phyloP scores from a whole-genome alignment of 2,888 invertebrate species.

The Stenodema calcarata region DNA sequence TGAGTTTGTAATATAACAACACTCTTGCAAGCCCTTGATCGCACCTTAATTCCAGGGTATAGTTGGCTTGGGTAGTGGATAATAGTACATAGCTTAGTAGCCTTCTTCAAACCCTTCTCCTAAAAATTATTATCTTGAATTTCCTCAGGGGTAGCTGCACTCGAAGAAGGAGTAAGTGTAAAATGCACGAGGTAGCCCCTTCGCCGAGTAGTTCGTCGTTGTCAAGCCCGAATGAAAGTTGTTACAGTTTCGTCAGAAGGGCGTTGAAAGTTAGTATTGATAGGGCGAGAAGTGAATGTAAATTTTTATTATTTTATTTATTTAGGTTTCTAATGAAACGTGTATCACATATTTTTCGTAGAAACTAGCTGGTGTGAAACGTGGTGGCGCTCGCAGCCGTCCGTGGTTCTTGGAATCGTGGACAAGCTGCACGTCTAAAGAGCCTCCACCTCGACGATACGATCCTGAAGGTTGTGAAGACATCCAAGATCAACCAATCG shows the following conservation, averaged over 20 bases:
- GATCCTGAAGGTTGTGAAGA: conserved; percentile 69
- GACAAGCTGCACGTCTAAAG: conserved; percentile 66
- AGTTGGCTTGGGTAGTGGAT: no score
- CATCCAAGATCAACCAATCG: conserved; percentile 78
- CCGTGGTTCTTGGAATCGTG: conserved; percentile 85
- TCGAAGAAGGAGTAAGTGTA: conserved; percentile 64
- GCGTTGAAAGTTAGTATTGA: conserved; percentile 71
- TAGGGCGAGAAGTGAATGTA: background rate
- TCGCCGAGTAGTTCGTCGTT: conserved; percentile 83
- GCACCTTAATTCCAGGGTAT: no score
- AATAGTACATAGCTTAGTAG: background rate
- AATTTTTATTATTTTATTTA: background rate
- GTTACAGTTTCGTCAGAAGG: conserved; percentile 89
- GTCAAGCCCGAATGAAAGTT: conserved; percentile 91
- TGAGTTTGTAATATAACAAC: no score
- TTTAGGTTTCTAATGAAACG: no score
- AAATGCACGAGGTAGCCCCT: conserved; percentile 65
- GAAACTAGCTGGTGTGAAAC: conserved; percentile 76
- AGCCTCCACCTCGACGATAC: conserved; percentile 61
- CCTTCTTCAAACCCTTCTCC: background rate
- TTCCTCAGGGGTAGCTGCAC: conserved; percentile 60
- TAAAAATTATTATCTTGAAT: background rate
- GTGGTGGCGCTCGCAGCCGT: conserved; percentile 67
- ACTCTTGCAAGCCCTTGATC: no score
- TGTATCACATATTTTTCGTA: conserved; percentile 60